Evolutionary conservation across 2,888 invertebrate genomes (phyloP).

Genomic region (Phaonia tiefii): DNA sequence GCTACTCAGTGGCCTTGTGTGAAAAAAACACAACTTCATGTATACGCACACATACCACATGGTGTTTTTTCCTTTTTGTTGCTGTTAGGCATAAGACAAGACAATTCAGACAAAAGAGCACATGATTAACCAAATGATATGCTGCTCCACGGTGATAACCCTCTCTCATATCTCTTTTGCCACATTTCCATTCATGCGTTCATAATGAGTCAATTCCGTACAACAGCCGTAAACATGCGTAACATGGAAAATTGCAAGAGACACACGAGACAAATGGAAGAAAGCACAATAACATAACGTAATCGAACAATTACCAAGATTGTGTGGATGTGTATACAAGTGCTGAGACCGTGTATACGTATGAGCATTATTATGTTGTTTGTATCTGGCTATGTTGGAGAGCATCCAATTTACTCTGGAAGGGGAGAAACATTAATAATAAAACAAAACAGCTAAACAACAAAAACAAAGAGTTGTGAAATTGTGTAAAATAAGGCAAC

Average conservation of each 20-base stretch:
- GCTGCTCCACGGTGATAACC: not conserved
- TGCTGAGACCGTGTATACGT: not conserved
- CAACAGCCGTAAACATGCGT: slow-evolving; percentile 29
- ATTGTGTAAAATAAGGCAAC: slow-evolving; percentile 19
- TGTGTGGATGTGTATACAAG: not conserved
- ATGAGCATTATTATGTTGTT: not conserved
- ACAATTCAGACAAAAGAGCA: not conserved
- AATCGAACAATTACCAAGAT: slow-evolving; percentile 37
- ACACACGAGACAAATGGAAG: not conserved
- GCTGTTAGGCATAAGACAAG: not conserved
- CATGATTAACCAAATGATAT: not conserved
- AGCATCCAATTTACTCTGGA: not conserved
- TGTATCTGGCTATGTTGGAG: not conserved
- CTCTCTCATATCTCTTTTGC: not conserved
- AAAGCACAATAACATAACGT: slow-evolving; percentile 34
- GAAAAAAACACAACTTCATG: slow-evolving; percentile 5
- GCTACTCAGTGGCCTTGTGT: slow-evolving; percentile 52
- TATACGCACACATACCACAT: not conserved
- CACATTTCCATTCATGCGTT: slow-evolving; percentile 10
- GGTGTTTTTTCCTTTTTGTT: not conserved
- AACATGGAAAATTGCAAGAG: slow-evolving; percentile 49
- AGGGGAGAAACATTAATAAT: slow-evolving; percentile 13
- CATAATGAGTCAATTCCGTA: slow-evolving; percentile 49
- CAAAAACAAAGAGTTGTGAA: slow-evolving; percentile 40
- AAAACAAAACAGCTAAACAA: slow-evolving; percentile 18